Evolutionary conservation across 2,888 invertebrate genomes (phyloP).

Genomic region (Fragum whitleyi): DNA sequence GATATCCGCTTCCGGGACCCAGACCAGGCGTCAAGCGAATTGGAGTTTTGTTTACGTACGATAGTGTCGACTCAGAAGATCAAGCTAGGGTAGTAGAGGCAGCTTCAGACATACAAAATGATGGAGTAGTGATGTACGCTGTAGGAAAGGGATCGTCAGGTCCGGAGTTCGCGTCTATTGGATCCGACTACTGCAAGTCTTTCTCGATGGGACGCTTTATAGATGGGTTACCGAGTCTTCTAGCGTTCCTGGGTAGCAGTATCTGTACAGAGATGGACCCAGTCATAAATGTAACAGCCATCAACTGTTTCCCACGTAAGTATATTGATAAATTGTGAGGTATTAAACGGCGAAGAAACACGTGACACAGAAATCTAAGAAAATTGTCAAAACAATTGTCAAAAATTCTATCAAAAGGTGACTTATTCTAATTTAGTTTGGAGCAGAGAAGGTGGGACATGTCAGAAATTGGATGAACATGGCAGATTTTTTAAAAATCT

Average conservation of each 20-base stretch:
- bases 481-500: too few species aligned
- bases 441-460: too few species aligned
- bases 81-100: conserved; percentile 44
- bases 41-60: conserved; percentile 70
- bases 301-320: conserved; percentile 73
- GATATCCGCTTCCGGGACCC: conserved; percentile 52
- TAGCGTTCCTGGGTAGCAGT: conserved; percentile 70
- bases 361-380: too few species aligned
- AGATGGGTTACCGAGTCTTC: conserved; percentile 66
- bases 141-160: conserved; percentile 64
- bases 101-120: conserved; percentile 49
- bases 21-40: conserved; percentile 62
- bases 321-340: conserved; percentile 15
- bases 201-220: conserved; percentile 71
- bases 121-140: conserved; percentile 66
- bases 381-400: too few species aligned
- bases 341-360: not conserved
- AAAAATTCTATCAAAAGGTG: too few species aligned
- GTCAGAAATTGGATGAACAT: too few species aligned
- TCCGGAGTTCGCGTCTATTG: conserved; percentile 66
- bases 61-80: conserved; percentile 46
- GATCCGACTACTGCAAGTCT: conserved; percentile 65
- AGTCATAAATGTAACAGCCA: conserved; percentile 56
- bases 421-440: too few species aligned
- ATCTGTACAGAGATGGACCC: conserved; percentile 70